Evolutionary conservation across 2,113 vertebrate genomes (phyloP).

Genomic region (Erpornis zantholeuca): DNA sequence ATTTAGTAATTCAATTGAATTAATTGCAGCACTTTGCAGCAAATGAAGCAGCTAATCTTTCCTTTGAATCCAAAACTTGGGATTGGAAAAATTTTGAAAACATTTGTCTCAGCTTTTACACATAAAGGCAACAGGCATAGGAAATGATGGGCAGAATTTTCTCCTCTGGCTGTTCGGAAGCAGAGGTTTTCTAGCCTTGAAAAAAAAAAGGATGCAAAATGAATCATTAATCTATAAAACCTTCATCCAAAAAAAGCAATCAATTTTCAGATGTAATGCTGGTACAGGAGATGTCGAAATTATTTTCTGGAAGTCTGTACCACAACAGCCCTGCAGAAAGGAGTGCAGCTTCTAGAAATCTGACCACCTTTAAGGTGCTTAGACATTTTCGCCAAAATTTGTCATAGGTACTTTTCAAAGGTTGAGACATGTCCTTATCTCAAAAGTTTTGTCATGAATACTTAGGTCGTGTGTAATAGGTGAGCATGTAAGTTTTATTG

Average conservation of each 20-base stretch:
- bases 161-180: background rate
- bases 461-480: background rate
- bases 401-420: background rate
- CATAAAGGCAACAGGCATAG: background rate
- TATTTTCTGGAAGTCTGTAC: background rate
- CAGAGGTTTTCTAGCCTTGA: background rate
- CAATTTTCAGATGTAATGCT: background rate
- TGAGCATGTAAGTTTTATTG: background rate
- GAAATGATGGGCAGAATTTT: background rate
- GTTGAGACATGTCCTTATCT: rapidly evolving
- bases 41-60: background rate
- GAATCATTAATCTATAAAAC: background rate
- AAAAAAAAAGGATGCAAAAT: background rate
- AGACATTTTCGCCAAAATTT: background rate
- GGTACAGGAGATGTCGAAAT: background rate
- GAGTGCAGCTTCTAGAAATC: background rate
- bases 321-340: background rate
- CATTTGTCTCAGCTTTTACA: background rate
- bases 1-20: background rate
- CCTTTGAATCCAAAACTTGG: background rate
- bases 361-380: background rate
- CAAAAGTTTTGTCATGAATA: background rate
- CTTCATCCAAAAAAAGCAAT: background rate
- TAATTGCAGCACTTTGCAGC: background rate
- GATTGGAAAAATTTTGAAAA: constrained; percentile 1